phyloP scores from a whole-genome alignment of 1,140 invertebrate species.

The Cotesia glomerata region DNA sequence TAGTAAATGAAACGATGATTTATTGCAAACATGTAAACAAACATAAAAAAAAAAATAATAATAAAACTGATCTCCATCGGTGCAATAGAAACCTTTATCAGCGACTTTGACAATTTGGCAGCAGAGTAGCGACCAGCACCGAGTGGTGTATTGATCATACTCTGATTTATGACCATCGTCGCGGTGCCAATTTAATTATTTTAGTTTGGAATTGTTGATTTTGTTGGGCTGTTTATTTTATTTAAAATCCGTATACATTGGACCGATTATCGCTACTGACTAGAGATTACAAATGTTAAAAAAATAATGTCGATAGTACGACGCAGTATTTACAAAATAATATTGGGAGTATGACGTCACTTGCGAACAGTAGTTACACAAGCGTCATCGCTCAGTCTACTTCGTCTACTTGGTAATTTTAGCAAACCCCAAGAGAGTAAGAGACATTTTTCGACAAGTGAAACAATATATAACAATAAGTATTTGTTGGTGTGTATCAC shows the following conservation, averaged over 20 bases:
- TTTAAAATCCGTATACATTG: background rate
- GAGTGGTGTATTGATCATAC: slow-evolving; percentile 23
- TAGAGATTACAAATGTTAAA: background rate
- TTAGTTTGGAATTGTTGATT: slow-evolving; percentile 1
- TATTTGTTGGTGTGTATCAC: background rate
- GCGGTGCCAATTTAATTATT: background rate
- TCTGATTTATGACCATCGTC: slow-evolving; percentile 16
- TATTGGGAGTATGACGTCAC: slow-evolving; percentile 35
- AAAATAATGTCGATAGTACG: slow-evolving; percentile 14
- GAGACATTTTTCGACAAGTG: background rate
- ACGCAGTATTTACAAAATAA: slow-evolving; percentile 17
- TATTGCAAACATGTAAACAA: no score
- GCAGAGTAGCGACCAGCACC: no score
- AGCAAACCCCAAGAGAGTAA: slow-evolving; percentile 8
- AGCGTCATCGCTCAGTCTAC: slow-evolving; percentile 37
- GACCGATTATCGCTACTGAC: background rate
- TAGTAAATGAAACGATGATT: no score
- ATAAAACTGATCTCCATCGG: background rate
- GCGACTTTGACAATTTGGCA: background rate
- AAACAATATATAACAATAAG: background rate
- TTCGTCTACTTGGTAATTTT: slow-evolving; percentile 31
- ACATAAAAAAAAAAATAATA: no score
- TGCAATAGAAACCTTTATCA: background rate
- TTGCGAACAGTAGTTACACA: slow-evolving; percentile 32
- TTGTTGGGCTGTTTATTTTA: background rate